Base-by-base conservation (phyloP, 2,888 invertebrate genomes). In the Acronicta leporina region DNA sequence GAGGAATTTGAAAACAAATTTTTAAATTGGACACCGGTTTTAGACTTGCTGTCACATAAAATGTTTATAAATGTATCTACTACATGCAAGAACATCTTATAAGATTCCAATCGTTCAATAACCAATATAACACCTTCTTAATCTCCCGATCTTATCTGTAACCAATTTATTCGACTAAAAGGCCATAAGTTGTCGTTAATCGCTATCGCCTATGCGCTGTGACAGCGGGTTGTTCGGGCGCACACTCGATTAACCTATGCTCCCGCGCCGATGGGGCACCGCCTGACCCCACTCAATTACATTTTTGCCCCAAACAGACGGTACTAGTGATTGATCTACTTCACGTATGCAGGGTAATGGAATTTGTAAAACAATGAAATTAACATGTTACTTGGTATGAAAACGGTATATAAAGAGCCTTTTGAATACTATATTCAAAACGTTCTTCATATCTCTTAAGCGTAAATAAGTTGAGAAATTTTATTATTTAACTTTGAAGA, bases 231-330 rank as follows among this genome's bases (percentile, higher is more conserved):
- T 72, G 69, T 61, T 68, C 78, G 74, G 81, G 80, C 82, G 83
- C 81, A 74, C 85, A 87, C 83, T 90, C 88, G 87, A 91, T 91
- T 92, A 92, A 91, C 91, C 91, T 89, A 81, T 89, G 87, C 87
- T 84, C 88, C 80, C 63, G 80, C 81, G 79, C 82, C 84, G 87
- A 86, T 87, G 81, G 83, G 78, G 80, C 75, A 78, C 79, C 75
- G 80, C 79, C 80, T 86, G 86, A 89, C 89, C 89, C 87, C 84
- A 86, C 86, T 88, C 87, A 84, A 86, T 87, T 87, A 86, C 83
- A 86, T 87, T 87, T 88, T 87, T 88, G 83, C 84, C 81, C 77
- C 71, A 82, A 82, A 83, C 83, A 81, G 81, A n/a, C n/a, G n/a
- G 82, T 80, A 68, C 62, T 58, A 59, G 57, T 85, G 86, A 89